Base-by-base conservation (phyloP, 1,140 invertebrate genomes). In the Euschistus heros region DNA sequence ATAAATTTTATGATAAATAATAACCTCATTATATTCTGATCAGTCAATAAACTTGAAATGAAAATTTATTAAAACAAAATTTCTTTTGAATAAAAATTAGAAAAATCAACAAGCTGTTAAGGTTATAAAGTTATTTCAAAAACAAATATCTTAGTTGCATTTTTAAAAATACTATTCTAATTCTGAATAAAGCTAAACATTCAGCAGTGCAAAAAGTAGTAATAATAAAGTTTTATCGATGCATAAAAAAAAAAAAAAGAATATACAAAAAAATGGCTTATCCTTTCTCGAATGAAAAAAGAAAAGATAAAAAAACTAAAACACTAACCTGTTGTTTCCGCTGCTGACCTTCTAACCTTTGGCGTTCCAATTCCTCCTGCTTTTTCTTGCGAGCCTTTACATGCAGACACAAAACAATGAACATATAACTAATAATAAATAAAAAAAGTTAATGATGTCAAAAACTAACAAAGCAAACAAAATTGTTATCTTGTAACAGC, bases 341-440 rank as follows among this genome's bases (percentile, higher is more conserved):
- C 71, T 86, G 82, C 72, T 91, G 86, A 63, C 92, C 89, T 76
- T 91, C 89, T 71, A 88, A 82, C 76, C 86, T 86, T 73, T 88
- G 85, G 73, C 86, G 88, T 76, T 92, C 88, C 67, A 89, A 74
- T 75, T 92, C 89, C 78, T 91, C 88, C 74, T 91, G 88, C 60
- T 87, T 84, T 76, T 87, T 88, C 77, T 86, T 85, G 72, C 88
- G 86, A 73, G 88, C 88, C 88, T 91, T 69, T 63, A 65, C 60
- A 64, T 67, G 66, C 66, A 68, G 59, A 68, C 63, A 68, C 60
- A 68, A 68, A 68, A 68, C 64, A 65, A 44, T 60, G 50, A 65
- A 63, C 63, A 62, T 57, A 63, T 68, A 64, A 64, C 42, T 57
- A 57, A 64, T 20, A 65, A 68, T 61, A 33, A 61, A 61, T 42